Percentiles rank a stretch among this genome's conserved stretches.
Conservation (phyloP, 2,797 vertebrate genomes). For the Thamnophis elegans region DNA sequence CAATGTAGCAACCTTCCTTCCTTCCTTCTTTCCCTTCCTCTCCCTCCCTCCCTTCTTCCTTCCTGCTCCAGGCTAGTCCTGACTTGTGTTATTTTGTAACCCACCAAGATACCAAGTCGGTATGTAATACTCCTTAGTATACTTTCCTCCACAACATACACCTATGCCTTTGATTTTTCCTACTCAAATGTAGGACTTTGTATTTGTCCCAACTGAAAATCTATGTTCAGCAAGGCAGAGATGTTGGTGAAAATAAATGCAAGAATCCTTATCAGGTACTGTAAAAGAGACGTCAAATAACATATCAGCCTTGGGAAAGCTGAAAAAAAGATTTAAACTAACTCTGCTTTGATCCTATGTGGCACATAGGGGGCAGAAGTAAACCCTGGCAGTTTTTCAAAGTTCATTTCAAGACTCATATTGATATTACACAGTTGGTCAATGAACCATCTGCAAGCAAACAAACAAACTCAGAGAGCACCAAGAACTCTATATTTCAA, state of each 20-base stretch:
- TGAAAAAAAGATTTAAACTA: background rate
- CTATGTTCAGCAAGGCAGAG: background rate
- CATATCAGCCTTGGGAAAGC: background rate
- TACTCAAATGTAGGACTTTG: background rate
- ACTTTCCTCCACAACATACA: background rate
- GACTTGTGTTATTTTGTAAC: background rate
- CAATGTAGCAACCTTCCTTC: background rate
- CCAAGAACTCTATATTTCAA: background rate
- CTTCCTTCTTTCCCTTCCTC: too few relatives aligned
- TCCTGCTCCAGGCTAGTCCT: background rate
- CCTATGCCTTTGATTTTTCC: background rate
- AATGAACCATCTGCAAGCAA: background rate
- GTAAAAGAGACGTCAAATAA: background rate
- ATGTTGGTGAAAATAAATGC: background rate
- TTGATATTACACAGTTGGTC: background rate
- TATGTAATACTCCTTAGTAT: background rate
- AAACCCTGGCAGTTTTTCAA: background rate
- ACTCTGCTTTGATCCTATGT: background rate
- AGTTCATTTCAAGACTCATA: background rate
- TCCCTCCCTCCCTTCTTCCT: too few relatives aligned
- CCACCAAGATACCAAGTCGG: background rate
- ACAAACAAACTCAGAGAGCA: background rate
- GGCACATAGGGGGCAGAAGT: background rate
- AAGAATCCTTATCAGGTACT: background rate
- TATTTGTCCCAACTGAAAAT: background rate